Conservation (phyloP, 2,797 vertebrate species). For the Rachycentron canadum region DNA sequence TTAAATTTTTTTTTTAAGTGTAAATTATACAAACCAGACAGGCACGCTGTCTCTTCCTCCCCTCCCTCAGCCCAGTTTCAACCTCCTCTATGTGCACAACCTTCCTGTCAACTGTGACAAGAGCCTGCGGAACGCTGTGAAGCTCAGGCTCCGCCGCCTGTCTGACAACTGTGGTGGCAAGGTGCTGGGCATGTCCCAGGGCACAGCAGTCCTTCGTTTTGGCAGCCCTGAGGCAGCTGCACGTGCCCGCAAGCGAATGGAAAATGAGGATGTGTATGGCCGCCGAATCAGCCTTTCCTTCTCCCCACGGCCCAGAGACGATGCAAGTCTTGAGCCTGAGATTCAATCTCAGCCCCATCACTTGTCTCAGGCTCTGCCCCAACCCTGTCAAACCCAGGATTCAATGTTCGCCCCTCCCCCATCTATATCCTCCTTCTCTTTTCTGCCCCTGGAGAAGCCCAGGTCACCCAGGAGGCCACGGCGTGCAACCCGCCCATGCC, state of each 20-base stretch:
- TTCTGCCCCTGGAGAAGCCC: constrained; percentile 88
- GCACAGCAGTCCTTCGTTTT: constrained; percentile 94
- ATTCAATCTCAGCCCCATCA: constrained; percentile 59
- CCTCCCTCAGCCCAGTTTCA: constrained; percentile 92
- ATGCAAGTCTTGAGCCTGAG: constrained; percentile 78
- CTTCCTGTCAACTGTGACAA: constrained; percentile 96
- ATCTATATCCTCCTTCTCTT: constrained; percentile 71
- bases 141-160: constrained; percentile 94
- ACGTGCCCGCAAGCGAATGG: constrained; percentile 96
- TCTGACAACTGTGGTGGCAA: constrained; percentile 99
- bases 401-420: constrained; percentile 55
- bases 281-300: constrained; percentile 93
- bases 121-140: constrained; percentile 86
- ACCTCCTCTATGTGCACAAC: constrained; percentile 96
- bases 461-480: constrained; percentile 92
- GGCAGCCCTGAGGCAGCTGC: constrained; percentile 92
- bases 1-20: constrained; percentile 49
- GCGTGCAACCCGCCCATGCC: constrained; percentile 88
- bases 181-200: constrained; percentile 92
- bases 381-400: constrained; percentile 60
- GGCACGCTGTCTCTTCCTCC: constrained; percentile 82
- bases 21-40: constrained; percentile 79
- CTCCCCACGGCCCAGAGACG: constrained; percentile 86
- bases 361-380: constrained; percentile 65
- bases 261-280: constrained; percentile 98